Percentiles rank a stretch among this genome's conserved stretches.
These are phyloP conservation scores for Phoeniculus purpureus DNA, from an alignment of 2,797 vertebrate genomes.

Conservation along the genomic window DNA sequence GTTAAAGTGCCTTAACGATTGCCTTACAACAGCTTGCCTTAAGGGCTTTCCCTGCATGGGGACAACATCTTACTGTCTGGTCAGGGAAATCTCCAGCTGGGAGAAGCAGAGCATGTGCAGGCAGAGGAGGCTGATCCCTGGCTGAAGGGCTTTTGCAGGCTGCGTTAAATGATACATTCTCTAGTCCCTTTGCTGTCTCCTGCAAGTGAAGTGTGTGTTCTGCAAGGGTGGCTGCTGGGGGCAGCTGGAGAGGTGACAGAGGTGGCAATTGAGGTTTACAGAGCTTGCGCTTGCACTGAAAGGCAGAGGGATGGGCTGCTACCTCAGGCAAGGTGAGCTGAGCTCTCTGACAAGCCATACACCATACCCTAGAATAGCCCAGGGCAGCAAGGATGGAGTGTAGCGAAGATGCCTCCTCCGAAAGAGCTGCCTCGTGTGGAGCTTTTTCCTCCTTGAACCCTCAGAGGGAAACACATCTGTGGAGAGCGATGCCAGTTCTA, in stretches of 20 bases:
- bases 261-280: not conserved
- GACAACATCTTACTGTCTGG: not conserved
- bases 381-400: not conserved
- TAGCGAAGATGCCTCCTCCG: not conserved
- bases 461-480: accelerated
- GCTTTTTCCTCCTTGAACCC: not conserved
- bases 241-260: not conserved
- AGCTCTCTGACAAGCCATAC: not conserved
- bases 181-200: not conserved
- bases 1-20: conserved; percentile 71
- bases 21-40: conserved; percentile 59
- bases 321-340: not conserved
- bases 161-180: not conserved
- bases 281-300: not conserved
- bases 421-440: not conserved
- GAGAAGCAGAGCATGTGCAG: not conserved
- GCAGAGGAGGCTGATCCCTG: not conserved
- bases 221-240: not conserved
- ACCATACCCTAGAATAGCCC: not conserved
- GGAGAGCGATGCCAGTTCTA: accelerated
- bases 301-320: not conserved
- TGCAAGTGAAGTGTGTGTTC: not conserved
- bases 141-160: not conserved
- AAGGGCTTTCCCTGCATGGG: conserved; percentile 31
- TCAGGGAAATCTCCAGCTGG: not conserved